These are phyloP conservation scores for Tachysurus fulvidraco DNA, from an alignment of 2,113 vertebrate species.

Conservation along the genomic window DNA sequence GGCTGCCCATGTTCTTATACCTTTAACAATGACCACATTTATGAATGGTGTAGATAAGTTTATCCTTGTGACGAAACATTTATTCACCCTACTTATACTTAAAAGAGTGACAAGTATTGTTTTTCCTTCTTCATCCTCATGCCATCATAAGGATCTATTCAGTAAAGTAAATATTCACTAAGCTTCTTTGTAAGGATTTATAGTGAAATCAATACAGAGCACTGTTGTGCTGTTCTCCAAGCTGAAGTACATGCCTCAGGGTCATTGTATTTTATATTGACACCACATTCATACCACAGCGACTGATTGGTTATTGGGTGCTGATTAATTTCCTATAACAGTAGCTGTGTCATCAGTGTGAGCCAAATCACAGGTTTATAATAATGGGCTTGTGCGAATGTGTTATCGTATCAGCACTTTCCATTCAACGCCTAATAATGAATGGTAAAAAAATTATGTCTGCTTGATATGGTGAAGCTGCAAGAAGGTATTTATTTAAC, in stretches of 20 bases:
- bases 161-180: background rate
- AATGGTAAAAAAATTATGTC: background rate
- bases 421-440: background rate
- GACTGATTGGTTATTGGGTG: background rate
- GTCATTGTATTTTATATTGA: background rate
- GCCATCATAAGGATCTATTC: background rate
- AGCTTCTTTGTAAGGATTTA: background rate
- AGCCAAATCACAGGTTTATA: background rate
- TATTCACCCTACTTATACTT: background rate
- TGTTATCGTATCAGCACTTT: background rate
- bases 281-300: background rate
- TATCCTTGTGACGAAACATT: background rate
- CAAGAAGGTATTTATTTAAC: background rate
- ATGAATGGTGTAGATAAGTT: too few relatives aligned
- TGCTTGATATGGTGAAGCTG: background rate
- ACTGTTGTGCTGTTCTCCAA: background rate
- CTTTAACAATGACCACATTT: background rate
- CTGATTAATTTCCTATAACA: background rate
- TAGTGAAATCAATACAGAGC: background rate
- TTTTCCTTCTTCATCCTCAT: background rate
- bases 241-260: background rate
- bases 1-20: background rate
- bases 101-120: background rate
- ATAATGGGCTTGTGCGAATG: background rate
- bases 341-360: background rate